Base-by-base conservation (phyloP, 2,113 vertebrate genomes). In the Indri indri region DNA sequence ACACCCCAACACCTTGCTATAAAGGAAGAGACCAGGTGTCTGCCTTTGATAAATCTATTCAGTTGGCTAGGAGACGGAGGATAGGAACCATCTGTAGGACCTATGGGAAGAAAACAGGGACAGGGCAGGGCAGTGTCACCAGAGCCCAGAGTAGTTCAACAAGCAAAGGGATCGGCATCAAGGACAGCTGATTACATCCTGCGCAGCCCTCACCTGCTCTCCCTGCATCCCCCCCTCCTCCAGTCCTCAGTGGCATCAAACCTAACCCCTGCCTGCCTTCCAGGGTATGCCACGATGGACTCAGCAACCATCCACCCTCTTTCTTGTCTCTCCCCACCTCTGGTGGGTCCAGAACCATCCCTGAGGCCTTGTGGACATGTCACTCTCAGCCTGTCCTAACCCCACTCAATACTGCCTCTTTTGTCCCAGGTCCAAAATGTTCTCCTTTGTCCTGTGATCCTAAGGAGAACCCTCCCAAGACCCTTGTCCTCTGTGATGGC, bases 201-300 rank as follows among this genome's bases (percentile, higher is more conserved):
- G 8, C 34, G 23, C 0, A 0, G 70, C 61, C 30, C 14, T 25
- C 7, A 0, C 5, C 1, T 0, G n/a, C 57, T 45, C 37, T 17
- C 54, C 27, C 20, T 6, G n/a, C 5, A 1, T 42, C 23, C 13
- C 0, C 7, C 27, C 47, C 40, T 22, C 12, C 22, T 9, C 23
- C 27, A 8, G 73, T 18, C 25, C 40, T n/a, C 12, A 5, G 34
- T 0, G 0, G 86, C 54, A 76, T 25, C 76, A 5, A 5, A 6
- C 17, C 27, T 3, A 34, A 52, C n/a, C 59, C 23, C 70, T 9
- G 27, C 88, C 80, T 18, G 40, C 13, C 34, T 5, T 14, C 63
- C 8, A 1, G 23, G 40, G n/a, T 11, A 40, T 50, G 34, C 79
- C 73, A 54, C 0, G 1, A 2, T 42, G 42, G 47, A 37, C 45